Base-by-base conservation (phyloP, 2,113 vertebrate species). In the Seriola rivoliana region DNA sequence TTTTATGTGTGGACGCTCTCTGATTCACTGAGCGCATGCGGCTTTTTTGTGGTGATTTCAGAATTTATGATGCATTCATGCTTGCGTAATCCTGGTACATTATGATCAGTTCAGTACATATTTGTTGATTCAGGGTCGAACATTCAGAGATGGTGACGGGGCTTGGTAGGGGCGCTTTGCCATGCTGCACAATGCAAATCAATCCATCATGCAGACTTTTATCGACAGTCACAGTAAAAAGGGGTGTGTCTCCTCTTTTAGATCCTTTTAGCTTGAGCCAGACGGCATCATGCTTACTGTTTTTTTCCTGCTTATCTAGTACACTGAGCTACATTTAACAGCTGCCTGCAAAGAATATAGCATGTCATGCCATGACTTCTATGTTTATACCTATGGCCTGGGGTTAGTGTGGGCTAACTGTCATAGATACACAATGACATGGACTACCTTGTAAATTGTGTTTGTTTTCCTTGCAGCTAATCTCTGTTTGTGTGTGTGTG, bases 91-190 rank as follows among this genome's bases (percentile, higher is more conserved):
- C 38, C 59, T 46, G 7, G 11, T n/a, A 50, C 42, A 17, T 17
- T 48, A 21, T 19, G 46, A 68, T 81, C 29, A 67, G 23, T 25
- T 71, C 60, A 8, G 58, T 29, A 19, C 38, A 25, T 14, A 69
- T 54, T 83, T 81, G n/a, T 71, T 67, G 21, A 50, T 75, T 65
- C 65, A 44, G 38, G 67, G 73, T 59, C 58, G 74, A 57, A 67
- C 42, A 7, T 21, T 70, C 14, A 64, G 17, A 77, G 44, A 75
- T 5, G 1, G 32, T n/a, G 34, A 25, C 48, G 8, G 8, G 62
- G 17, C 21, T 21, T 32, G 5, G 68, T 48, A 34, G 67, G 68
- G 57, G 36, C 48, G 17, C 38, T 12, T 34, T 65, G 40, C 9
- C 5, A 16, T 75, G 14, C 34, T 71, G 50, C 52, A 21, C 60